Conservation (phyloP, 2,888 invertebrate species). For the Trachelus tabidus region DNA sequence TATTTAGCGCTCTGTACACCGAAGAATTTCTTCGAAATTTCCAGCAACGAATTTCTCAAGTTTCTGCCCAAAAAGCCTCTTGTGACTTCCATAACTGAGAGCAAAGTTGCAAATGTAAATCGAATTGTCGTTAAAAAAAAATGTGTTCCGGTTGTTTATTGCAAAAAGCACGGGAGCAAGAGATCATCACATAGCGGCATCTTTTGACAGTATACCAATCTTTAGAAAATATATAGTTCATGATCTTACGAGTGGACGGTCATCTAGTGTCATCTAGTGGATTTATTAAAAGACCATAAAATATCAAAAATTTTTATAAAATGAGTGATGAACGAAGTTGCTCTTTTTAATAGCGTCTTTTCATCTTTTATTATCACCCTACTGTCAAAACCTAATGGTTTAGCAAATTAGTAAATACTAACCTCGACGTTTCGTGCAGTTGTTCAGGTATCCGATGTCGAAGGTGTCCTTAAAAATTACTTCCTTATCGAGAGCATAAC, state of each 20-base stretch:
- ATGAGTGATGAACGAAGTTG: background rate
- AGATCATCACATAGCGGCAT: background rate
- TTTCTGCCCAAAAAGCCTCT: conserved; percentile 31
- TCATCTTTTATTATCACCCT: background rate
- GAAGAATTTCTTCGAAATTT: conserved; percentile 45
- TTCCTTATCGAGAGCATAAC: background rate
- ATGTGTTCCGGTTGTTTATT: background rate
- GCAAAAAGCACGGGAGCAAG: background rate
- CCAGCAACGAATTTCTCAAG: conserved; percentile 44
- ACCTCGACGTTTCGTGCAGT: background rate
- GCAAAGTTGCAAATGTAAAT: conserved; percentile 11
- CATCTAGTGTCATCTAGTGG: background rate
- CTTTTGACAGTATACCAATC: background rate
- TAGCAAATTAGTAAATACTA: background rate
- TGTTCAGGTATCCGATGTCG: background rate
- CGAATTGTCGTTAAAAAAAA: background rate
- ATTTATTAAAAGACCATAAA: background rate
- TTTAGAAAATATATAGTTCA: background rate
- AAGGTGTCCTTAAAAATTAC: background rate
- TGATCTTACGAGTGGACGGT: background rate
- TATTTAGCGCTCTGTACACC: conserved; percentile 49
- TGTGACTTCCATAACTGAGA: conserved; percentile 32
- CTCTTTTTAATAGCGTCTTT: background rate
- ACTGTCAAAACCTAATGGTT: background rate
- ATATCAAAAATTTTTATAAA: background rate